These are phyloP conservation scores for Disparrhopalites patrizii DNA, from an alignment of 2,888 invertebrate species.

Conservation along the genomic window DNA sequence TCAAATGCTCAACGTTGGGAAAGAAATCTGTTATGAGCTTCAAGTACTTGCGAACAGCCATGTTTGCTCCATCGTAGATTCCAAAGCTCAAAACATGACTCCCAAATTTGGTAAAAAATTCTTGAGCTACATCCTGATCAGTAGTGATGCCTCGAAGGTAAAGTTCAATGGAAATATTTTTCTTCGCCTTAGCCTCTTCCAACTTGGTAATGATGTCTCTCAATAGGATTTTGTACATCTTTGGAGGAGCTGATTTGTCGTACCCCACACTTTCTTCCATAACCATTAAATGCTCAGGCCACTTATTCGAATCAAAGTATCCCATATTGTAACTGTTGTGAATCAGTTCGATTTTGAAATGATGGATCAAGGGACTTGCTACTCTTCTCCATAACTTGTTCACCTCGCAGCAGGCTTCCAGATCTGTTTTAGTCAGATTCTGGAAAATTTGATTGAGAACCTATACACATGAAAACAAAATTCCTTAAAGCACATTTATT, in stretches of 20 bases:
- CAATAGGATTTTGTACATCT: not conserved
- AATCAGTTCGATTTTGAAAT: not conserved
- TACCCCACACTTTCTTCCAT: not conserved
- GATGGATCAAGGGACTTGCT: not conserved
- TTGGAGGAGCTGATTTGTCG: not conserved
- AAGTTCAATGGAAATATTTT: not conserved
- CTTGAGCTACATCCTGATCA: not conserved
- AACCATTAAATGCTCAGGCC: not conserved
- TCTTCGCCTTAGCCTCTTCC: not conserved
- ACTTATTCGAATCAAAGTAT: not conserved
- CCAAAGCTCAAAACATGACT: not conserved
- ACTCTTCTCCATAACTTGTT: not conserved
- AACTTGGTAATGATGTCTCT: not conserved
- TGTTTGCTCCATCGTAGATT: not conserved
- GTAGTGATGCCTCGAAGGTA: not conserved
- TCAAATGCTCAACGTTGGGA: not conserved
- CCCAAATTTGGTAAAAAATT: not conserved
- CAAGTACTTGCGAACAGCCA: not conserved
- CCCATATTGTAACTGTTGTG: not conserved
- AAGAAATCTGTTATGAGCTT: not conserved
- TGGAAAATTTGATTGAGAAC: slow-evolving; percentile 1
- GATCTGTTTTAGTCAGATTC: not conserved
- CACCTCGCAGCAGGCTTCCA: not conserved
- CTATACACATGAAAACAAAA: not conserved
- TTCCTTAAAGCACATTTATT: not conserved